Base-by-base conservation (phyloP, 1,140 invertebrate species). In the Parapsyche elsis region DNA sequence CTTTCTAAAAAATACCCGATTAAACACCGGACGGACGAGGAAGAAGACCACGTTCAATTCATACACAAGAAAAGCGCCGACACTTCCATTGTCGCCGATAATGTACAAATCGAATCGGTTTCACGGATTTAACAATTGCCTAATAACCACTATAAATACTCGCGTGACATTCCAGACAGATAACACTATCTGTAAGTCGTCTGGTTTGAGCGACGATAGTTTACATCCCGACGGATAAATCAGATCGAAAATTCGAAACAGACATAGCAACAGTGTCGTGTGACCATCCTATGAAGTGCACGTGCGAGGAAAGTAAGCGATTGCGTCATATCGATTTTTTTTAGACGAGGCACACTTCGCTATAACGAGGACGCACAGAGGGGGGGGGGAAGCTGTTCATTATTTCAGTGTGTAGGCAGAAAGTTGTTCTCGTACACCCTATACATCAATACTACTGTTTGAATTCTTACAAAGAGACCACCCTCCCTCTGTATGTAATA, bases 401-500 rank as follows among this genome's bases (percentile, higher is more conserved):
- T 53, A 12, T 53, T 16, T 12, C 10, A 12, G 12, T 53, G 49
- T 10, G 16, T 53, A 16, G 49, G 49, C 49, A 10, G 49, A 12
- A 53, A 53, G 49, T 4, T 14, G 10, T 53, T 1, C 10, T 53
- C 10, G 2, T 5, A 53, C 2, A 53, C 23, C 26, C 70, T n/a
- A n/a, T 26, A 38, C 5, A 26, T 38, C 24, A 5, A 38, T 21
- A 71, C 70, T n/a, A 38, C 70, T 38, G 21, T 53, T 53, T 53
- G 16, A 12, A 53, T 16, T 53, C 49, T 53, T 53, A 53, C 49
- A 53, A 53, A 38, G 30, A 7, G 30, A 38, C 30, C 30, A 38
- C 30, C 30, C 30, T 53, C 16, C 10, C 45, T 44, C n/a, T n/a
- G n/a, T n/a, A 14, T 49, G 71, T 49, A 75, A 75, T 53, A 19